These are phyloP conservation scores for Drosophila micromelanica DNA, from an alignment of 1,140 invertebrate genomes.

Conservation along the genomic window DNA sequence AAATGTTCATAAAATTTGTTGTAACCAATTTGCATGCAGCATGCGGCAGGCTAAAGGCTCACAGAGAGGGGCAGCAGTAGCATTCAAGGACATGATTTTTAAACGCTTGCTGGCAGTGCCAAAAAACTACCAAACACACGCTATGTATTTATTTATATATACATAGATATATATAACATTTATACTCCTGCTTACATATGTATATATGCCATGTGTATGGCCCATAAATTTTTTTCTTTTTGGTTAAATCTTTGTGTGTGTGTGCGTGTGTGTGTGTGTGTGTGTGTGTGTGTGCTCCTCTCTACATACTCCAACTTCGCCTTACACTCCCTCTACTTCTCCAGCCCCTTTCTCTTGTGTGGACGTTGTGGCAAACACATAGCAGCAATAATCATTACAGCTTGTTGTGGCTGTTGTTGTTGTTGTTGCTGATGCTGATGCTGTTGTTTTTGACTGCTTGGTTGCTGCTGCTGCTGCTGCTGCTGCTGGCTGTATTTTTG, in stretches of 20 bases:
- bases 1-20: slow-evolving; percentile 78
- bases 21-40: slow-evolving; percentile 72
- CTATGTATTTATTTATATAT: neutral
- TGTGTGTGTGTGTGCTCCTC: slow-evolving; percentile 7
- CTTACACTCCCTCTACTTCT: neutral
- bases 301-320: neutral
- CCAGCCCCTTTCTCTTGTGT: slow-evolving; percentile 26
- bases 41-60: neutral
- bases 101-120: slow-evolving; percentile 60
- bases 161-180: slow-evolving; percentile 9
- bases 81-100: slow-evolving; percentile 77
- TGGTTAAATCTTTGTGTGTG: slow-evolving; percentile 39
- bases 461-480: slow-evolving; percentile 20
- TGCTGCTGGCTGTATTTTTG: slow-evolving; percentile 55
- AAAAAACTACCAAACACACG: slow-evolving; percentile 49
- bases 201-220: slow-evolving; percentile 61
- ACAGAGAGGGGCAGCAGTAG: slow-evolving; percentile 22
- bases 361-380: slow-evolving; percentile 78
- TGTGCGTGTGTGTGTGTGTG: neutral
- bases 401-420: slow-evolving; percentile 66
- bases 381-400: slow-evolving; percentile 79
- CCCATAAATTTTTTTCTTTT: slow-evolving; percentile 66
- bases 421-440: slow-evolving; percentile 26
- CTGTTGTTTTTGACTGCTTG: slow-evolving; percentile 28
- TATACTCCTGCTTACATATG: slow-evolving; percentile 23